Percentiles rank a stretch among this genome's conserved stretches.
phyloP scores from a whole-genome alignment of 2,888 invertebrate species.

The Rhagophthalmus giganteus region DNA sequence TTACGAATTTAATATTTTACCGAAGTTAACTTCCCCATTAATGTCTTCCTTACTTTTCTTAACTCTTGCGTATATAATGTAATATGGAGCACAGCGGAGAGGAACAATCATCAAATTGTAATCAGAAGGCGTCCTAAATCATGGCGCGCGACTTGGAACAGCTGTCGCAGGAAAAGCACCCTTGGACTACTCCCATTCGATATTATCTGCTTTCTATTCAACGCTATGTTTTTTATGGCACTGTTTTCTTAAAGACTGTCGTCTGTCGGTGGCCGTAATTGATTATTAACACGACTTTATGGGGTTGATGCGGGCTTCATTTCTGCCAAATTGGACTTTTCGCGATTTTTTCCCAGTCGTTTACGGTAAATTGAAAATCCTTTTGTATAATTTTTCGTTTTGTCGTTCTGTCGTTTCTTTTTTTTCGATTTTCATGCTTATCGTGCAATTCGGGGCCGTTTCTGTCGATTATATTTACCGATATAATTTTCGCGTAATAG shows the following conservation, averaged over 20 bases:
- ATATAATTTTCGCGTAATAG: no score
- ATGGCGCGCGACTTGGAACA: conserved; percentile 48
- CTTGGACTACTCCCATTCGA: conserved; percentile 36
- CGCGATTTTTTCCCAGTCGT: no score
- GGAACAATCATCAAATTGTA: conserved; percentile 57
- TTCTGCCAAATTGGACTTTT: no score
- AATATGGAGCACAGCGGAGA: conserved; percentile 46
- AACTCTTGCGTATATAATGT: conserved; percentile 48
- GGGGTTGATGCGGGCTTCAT: no score
- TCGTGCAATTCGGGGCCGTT: no score
- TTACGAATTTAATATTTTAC: conserved; percentile 50
- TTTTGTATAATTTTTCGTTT: no score
- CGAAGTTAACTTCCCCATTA: conserved; percentile 50
- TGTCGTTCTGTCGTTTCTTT: no score
- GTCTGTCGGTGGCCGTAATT: conserved; percentile 18
- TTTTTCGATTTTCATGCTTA: no score
- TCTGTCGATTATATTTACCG: no score
- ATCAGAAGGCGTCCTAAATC: conserved; percentile 55
- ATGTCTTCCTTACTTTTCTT: conserved; percentile 51
- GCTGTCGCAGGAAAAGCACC: conserved; percentile 47
- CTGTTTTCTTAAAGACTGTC: conserved; percentile 24
- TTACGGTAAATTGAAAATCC: no score
- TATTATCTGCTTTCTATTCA: conserved; percentile 43
- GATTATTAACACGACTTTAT: conserved; percentile 19
- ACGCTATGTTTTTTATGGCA: conserved; percentile 27